Evolutionary conservation across 2,888 invertebrate genomes (phyloP), one percentile per base, ranked within the genome.

Genomic region (Sycophila texana): DNA sequence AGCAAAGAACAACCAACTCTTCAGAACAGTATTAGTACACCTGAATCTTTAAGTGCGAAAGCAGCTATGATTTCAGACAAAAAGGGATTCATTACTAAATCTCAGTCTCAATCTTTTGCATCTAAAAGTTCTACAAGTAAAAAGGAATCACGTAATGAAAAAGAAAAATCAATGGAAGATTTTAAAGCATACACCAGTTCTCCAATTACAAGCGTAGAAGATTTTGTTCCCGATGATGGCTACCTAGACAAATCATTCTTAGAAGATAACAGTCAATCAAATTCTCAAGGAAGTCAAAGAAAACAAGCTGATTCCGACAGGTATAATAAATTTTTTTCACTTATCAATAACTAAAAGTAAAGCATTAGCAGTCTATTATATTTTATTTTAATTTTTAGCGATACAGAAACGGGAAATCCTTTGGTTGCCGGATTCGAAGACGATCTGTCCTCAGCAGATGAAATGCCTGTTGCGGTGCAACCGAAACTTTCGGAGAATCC

Each of bases 341-440:
- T 57, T 51, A 66, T 49, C 47, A 22, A 49, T n/a, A 49, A 61
- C 14, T 47, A 55, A 51, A 22, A 58, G 55, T n/a, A 20, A 7
- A 66, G 18, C 1, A 10, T 49, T 63, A 10, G 60, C 74, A 71
- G 81, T 66, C 68, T 60, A 63, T 4, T 53, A 55, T 13, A 77
- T 73, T 67, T 0, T 26, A n/a, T 39, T 49, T 79, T 49, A 10
- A 39, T 63, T 65, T 83, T 84, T 78, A 95, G 95, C 86, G 96
- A 96, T 79, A 94, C 93, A 49, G 95, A 94, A 82, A 91, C 93
- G 53, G 94, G 93, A 10, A 96, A 96, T 91, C 96, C 96, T 30
- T 91, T 95, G 86, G 96, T 98, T 0, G 95, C 96, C 39, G 94
- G 95, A 70, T 95, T 95, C 83, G 95, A 96, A 90, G 97, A 97